Evolutionary conservation across 1,140 invertebrate genomes (phyloP), one percentile per base, ranked within the genome.

Genomic region (Sycobia sp.): DNA sequence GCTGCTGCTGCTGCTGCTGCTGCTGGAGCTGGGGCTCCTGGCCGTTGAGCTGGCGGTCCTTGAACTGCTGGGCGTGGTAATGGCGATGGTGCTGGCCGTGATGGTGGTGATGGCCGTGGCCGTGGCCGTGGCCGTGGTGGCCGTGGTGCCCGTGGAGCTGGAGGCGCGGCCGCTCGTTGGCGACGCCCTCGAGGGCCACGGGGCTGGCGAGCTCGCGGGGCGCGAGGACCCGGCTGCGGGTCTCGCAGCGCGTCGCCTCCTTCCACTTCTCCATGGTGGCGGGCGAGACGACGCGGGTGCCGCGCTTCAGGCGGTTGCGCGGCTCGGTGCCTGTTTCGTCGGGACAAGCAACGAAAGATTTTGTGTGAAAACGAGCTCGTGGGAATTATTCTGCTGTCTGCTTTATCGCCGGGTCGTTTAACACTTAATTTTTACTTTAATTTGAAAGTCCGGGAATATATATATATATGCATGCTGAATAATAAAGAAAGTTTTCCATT

Each of bases 181-280:
- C 66, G 0, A 69, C 63, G 18, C 67, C 67, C 50, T 76, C 74
- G 23, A 76, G 62, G 41, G 65, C 60, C 3, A 69, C 70, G 10
- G 73, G 72, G 34, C 54, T 73, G 38, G 73, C 71, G 9, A 74
- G 44, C 36, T 74, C 71, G 10, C 68, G 66, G 9, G 71, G 69
- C 10, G 63, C 68, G 0, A 74, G 57, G 0, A 72, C 51, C 59
- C 72, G 67, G 36, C 71, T 71, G 58, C 72, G 69, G 0, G 72
- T 70, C 41, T 73, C 73, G 43, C 67, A 67, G 5, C 69, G 66
- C 9, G 66, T 62, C 1, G 67, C 68, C 63, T 75, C 72, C 56
- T 72, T 73, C 73, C 73, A 75, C 49, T 73, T 73, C 47, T 75
- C 72, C 68, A 75, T 73, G 3, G 72, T 69, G 4, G 65, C 67